Percentiles rank a stretch among this genome's conserved stretches.
Conservation (phyloP, 2,888 invertebrate species). For the Stenodera caucasica region DNA sequence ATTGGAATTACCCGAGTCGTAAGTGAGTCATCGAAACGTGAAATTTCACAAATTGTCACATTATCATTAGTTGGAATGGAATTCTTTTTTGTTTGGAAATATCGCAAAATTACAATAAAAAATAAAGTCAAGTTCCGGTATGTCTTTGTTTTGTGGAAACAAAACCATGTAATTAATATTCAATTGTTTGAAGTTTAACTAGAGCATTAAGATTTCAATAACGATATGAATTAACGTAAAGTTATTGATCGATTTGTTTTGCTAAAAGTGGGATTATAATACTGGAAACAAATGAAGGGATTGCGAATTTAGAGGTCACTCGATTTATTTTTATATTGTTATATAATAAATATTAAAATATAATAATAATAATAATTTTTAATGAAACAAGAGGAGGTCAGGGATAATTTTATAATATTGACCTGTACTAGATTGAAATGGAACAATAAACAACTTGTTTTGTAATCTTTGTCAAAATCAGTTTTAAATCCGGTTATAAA, state of each 20-base stretch:
- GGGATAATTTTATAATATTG: neutral
- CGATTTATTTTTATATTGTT: neutral
- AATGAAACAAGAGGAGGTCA: neutral
- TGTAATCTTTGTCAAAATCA: neutral
- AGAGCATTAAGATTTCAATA: neutral
- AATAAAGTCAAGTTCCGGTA: too few species aligned
- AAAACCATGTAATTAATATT: neutral
- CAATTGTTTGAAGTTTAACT: neutral
- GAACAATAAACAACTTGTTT: neutral
- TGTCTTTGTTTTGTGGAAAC: too few species aligned
- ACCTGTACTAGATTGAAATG: neutral
- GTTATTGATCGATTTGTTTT: too few species aligned
- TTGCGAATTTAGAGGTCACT: neutral
- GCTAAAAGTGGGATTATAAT: too few species aligned
- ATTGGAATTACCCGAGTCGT: neutral
- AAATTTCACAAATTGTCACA: neutral
- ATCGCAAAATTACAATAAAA: too few species aligned
- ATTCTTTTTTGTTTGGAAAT: too few species aligned
- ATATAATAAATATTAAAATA: neutral
- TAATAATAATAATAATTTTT: neutral
- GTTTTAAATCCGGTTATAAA: neutral
- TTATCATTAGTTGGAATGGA: too few species aligned
- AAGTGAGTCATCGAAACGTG: neutral
- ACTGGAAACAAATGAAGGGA: neutral
- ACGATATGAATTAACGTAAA: too few species aligned